phyloP scores from a whole-genome alignment of 2,797 vertebrate species.

The Microtus californicus region DNA sequence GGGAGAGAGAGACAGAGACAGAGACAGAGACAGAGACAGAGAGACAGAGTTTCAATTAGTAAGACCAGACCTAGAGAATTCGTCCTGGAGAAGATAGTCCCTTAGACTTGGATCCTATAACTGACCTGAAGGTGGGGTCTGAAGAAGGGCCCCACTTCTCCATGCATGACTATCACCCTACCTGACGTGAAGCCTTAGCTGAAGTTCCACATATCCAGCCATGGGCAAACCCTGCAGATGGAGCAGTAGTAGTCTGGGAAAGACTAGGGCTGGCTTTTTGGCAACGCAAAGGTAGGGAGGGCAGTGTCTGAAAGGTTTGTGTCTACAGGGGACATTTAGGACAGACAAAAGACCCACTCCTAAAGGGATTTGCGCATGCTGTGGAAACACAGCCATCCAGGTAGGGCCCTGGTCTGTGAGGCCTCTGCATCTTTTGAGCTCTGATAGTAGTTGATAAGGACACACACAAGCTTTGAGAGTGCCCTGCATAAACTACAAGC shows the following conservation, averaged over 20 bases:
- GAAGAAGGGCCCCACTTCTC: background rate
- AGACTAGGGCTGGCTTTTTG: background rate
- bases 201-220: background rate
- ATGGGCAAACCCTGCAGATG: background rate
- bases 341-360: background rate
- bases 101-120: background rate
- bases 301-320: background rate
- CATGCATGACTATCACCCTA: fast-evolving
- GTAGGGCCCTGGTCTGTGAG: too few relatives aligned
- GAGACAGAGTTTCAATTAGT: background rate
- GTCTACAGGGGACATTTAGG: background rate
- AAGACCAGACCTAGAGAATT: background rate
- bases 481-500: background rate
- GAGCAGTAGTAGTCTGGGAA: too few relatives aligned
- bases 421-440: background rate
- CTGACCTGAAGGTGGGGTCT: background rate
- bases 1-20: too few relatives aligned
- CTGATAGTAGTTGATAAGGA: background rate
- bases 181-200: background rate
- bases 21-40: too few relatives aligned
- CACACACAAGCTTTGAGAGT: background rate
- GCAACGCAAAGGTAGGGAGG: background rate
- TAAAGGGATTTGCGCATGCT: background rate
- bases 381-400: background rate
- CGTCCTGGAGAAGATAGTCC: background rate